phyloP scores from a whole-genome alignment of 2,797 vertebrate species.

The Bryconaethiops microstoma region DNA sequence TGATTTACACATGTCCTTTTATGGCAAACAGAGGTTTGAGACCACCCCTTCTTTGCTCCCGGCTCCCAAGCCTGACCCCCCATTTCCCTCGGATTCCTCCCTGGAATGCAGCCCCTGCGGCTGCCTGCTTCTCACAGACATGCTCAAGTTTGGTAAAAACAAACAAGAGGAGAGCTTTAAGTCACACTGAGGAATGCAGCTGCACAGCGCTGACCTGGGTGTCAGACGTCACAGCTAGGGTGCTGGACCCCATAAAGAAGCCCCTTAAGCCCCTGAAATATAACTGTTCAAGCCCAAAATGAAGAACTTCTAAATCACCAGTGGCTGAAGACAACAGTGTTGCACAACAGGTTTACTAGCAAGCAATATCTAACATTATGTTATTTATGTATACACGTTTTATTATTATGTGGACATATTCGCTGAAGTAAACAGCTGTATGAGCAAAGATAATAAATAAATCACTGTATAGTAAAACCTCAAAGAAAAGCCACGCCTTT shows the following conservation, averaged over 20 bases:
- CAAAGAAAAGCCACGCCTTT: background rate
- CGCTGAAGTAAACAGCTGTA: background rate
- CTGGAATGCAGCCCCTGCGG: conserved; percentile 49
- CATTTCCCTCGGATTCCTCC: conserved; percentile 50
- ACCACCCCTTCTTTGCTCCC: conserved; percentile 41
- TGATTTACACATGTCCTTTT: conserved; percentile 69
- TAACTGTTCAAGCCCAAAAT: conserved; percentile 5
- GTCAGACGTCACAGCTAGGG: conserved; percentile 42
- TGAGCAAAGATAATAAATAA: background rate
- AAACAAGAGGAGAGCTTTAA: conserved; percentile 55
- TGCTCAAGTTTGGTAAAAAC: conserved; percentile 64
- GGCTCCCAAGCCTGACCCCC: conserved; percentile 46
- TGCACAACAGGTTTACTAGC: background rate
- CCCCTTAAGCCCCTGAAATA: conserved; percentile 33
- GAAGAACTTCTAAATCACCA: background rate
- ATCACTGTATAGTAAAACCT: background rate
- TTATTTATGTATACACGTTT: background rate
- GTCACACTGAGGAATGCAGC: conserved; percentile 43
- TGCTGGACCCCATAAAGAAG: conserved; percentile 30
- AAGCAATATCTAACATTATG: background rate
- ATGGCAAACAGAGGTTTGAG: conserved; percentile 61
- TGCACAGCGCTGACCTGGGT: conserved; percentile 8
- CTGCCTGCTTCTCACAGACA: conserved; percentile 31
- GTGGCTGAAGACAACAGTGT: background rate
- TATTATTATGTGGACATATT: too few relatives aligned